Evolutionary conservation across 2,888 invertebrate species (phyloP).

Genomic region (Euproctis similis): DNA sequence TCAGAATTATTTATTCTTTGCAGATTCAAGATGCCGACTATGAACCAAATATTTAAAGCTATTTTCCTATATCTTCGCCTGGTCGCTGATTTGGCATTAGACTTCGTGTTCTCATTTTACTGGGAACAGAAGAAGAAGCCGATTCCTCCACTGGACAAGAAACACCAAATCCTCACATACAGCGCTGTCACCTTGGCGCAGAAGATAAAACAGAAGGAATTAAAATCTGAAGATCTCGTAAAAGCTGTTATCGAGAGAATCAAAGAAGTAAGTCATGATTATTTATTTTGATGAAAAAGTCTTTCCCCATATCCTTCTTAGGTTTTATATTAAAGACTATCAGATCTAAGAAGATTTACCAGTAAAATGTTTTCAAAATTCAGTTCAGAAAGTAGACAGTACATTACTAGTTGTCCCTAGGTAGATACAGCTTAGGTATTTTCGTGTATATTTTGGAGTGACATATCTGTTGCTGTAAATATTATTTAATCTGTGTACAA

Average conservation of each 20-base stretch:
- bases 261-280: slow-evolving; percentile 75
- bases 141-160: slow-evolving; percentile 50
- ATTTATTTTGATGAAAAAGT: too few species aligned
- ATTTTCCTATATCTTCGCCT: slow-evolving; percentile 38
- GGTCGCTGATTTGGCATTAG: slow-evolving; percentile 47
- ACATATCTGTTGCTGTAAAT: too few species aligned
- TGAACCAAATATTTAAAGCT: slow-evolving; percentile 17
- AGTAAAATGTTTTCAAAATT: too few species aligned
- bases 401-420: too few species aligned
- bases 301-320: too few species aligned
- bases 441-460: too few species aligned
- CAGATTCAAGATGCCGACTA: not conserved
- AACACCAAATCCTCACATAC: slow-evolving; percentile 57
- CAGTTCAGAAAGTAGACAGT: too few species aligned
- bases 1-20: too few species aligned
- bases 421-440: too few species aligned
- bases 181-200: slow-evolving; percentile 81
- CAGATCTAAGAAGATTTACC: too few species aligned
- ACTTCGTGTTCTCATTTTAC: slow-evolving; percentile 56
- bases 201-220: slow-evolving; percentile 77
- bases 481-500: too few species aligned
- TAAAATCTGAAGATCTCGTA: slow-evolving; percentile 84
- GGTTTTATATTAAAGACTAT: too few species aligned
- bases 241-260: slow-evolving; percentile 85
- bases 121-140: slow-evolving; percentile 50